Evolutionary conservation across 2,888 invertebrate genomes (phyloP).

Genomic region (Acrobasis repandana): DNA sequence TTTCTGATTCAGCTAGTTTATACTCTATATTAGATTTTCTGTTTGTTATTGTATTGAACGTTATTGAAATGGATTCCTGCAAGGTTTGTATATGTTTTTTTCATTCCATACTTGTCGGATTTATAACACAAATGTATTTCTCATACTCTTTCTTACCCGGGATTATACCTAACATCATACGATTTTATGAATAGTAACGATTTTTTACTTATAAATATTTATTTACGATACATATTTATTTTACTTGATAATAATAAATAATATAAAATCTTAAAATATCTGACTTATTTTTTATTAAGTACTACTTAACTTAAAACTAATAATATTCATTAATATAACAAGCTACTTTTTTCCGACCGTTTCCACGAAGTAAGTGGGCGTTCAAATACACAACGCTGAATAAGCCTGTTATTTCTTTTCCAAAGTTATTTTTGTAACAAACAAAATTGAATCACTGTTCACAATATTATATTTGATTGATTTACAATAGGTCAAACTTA

Average conservation of each 20-base stretch:
- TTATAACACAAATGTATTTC: no score
- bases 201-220: no score
- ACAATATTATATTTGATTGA: background rate
- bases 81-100: background rate
- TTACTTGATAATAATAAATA: no score
- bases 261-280: no score
- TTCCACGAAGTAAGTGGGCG: background rate
- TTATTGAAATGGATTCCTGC: background rate
- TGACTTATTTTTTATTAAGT: background rate
- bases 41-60: background rate
- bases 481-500: no score
- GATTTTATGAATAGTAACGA: no score
- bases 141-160: no score
- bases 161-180: no score
- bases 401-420: background rate
- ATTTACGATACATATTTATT: no score
- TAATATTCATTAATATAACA: no score
- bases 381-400: background rate
- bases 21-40: background rate
- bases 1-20: conserved; percentile 8
- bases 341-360: background rate
- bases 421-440: background rate
- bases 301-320: background rate
- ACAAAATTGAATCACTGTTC: background rate
- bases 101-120: no score